phyloP scores from a whole-genome alignment of 2,797 vertebrate species.

The Ataeniobius toweri region DNA sequence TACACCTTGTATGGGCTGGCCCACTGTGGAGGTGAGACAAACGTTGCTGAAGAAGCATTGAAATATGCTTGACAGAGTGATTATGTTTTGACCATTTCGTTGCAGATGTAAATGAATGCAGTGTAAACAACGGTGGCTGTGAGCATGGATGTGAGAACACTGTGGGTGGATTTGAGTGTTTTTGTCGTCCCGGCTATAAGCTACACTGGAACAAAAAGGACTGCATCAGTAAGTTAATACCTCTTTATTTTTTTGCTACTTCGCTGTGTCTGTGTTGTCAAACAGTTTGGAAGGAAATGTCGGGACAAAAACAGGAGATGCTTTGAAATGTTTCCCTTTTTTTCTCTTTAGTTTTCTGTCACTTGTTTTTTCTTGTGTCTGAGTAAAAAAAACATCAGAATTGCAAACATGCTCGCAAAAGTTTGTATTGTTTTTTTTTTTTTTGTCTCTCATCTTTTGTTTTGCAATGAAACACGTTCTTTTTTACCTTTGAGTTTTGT shows the following conservation, averaged over 20 bases:
- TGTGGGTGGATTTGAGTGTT: conserved; percentile 88
- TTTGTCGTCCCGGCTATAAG: conserved; percentile 88
- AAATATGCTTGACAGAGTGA: not conserved
- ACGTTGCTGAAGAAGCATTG: not conserved
- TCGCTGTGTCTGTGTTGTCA: conserved; percentile 13
- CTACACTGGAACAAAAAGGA: conserved; percentile 99
- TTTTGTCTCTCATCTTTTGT: conserved; percentile 13
- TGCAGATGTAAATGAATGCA: conserved; percentile 94
- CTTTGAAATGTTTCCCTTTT: conserved; percentile 82
- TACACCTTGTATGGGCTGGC: conserved; percentile 93
- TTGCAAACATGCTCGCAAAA: conserved; percentile 20
- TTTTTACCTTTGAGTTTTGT: conserved; percentile 81
- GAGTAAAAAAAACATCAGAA: conserved; percentile 51
- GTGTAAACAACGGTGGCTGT: conserved; percentile 94
- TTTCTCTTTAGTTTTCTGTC: conserved; percentile 76
- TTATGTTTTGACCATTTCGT: conserved; percentile 31
- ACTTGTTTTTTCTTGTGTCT: conserved; percentile 64
- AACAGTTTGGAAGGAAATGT: conserved; percentile 33
- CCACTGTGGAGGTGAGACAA: conserved; percentile 91
- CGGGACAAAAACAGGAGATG: conserved; percentile 94
- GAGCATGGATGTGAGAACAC: conserved; percentile 92
- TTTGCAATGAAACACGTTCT: conserved; percentile 30
- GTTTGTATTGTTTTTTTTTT: conserved; percentile 22
- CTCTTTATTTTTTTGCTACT: conserved; percentile 2
- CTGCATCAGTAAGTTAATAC: conserved; percentile 93